phyloP scores from a whole-genome alignment of 2,888 invertebrate species.

The Phasia obesa region DNA sequence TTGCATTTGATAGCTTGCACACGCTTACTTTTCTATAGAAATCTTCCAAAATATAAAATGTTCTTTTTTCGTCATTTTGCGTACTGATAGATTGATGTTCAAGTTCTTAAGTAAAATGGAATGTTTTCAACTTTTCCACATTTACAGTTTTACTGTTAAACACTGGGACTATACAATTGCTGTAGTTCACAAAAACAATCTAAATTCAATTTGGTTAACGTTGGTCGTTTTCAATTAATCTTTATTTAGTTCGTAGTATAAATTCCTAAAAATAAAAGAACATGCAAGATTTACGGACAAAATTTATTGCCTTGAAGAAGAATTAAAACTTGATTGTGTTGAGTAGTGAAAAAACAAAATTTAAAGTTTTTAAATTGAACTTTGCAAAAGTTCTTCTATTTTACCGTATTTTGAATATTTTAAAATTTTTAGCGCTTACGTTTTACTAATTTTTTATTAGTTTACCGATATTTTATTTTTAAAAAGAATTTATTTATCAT shows the following conservation, averaged over 20 bases:
- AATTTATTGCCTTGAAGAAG: no score
- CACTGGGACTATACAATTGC: slow-evolving; percentile 5
- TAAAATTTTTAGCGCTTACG: no score
- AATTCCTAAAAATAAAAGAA: not conserved
- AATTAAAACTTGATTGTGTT: not conserved
- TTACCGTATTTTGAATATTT: no score
- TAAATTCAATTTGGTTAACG: slow-evolving; percentile 35
- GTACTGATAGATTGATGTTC: slow-evolving; percentile 1
- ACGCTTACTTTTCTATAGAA: not conserved
- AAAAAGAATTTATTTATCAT: no score
- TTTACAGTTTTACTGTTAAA: slow-evolving; percentile 4
- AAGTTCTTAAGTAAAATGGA: not conserved
- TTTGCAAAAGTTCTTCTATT: no score
- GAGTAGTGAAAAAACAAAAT: not conserved
- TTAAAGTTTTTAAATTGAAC: not conserved
- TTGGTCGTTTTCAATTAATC: slow-evolving; percentile 35
- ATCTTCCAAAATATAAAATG: no score
- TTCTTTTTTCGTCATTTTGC: not conserved
- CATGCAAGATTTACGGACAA: not conserved
- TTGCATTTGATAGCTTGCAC: not conserved
- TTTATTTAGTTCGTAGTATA: slow-evolving; percentile 21
- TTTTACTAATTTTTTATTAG: no score
- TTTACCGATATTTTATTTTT: no score
- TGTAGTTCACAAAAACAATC: slow-evolving; percentile 4
- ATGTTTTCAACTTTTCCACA: slow-evolving; percentile 5